Base-by-base conservation (phyloP, 2,797 vertebrate species). In the Pangasius mekongensis region DNA sequence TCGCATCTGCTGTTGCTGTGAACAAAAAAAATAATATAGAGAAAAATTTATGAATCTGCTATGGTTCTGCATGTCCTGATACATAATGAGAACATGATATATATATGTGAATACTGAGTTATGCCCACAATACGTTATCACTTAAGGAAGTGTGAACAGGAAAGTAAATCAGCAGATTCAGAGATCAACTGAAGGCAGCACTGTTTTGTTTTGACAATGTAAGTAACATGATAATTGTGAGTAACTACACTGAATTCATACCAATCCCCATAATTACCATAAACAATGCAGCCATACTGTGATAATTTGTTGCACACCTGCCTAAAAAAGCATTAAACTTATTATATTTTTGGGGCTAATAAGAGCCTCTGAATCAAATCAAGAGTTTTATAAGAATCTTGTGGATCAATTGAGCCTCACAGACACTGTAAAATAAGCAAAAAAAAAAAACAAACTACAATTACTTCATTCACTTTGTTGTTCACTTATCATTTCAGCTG, bases 1-100 rank as follows among this genome's bases (percentile, higher is more conserved):
- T 87, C 97, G 94, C 93, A 97, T 95, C 58, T 99, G 98, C 91
- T 99, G 98, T 97, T 99, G 96, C 90, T 93, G 90, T 73, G 30
- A 85, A 87, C 18, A 52, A 83, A 52, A 69, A 69, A 49, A 39
- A 2, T 52, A 0, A 30, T 27, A 24, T 67, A 58, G 5, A 84
- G 33, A 77, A 77, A 6, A 27, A 27, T 1, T 49, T 14, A 78
- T 36, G 0, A 33, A 80, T 58, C 54, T 54, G 18, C 22, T 11
- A 11, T 56, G 0, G 14, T 24, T 49, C 9, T 47, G 39, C 20
- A 49, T 49, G 24, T 27, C 73, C 24, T 76, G 24, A 76, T n/a
- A 76, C 2, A 78, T 78, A n/a, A 6, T 14, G 24, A 78, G 47
- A 54, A 9, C 6, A 78, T 78, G 47, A 52, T 30, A 20, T 1